Evolutionary conservation across 2,888 invertebrate species (phyloP), one percentile per base, ranked within the genome.

Genomic region (Noctua janthina): DNA sequence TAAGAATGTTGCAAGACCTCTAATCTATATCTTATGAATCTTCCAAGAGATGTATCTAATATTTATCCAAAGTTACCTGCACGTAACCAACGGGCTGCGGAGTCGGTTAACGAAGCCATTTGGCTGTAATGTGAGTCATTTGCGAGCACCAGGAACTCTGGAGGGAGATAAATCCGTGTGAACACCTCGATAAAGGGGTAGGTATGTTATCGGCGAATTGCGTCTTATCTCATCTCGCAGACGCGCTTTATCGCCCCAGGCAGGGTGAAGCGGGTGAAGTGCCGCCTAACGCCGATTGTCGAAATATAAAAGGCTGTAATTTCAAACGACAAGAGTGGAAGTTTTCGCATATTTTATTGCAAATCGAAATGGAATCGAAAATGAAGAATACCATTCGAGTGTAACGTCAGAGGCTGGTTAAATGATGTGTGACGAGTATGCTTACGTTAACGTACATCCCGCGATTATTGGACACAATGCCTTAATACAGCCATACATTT

Each of bases 41-140:
- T 72, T 77, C 17, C n/a, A 56, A 68, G 23, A 74, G n/a, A 46
- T 74, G 17, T 39, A 54, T 29, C 74, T 43, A 73, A 66, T 66
- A 64, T 35, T 43, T 51, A 70, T 64, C 23, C 67, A n/a, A 67
- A 62, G 39, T 70, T 77, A 88, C 62, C 77, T 78, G 70, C 67
- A 72, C 7, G 59, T 78, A 79, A 77, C 67, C 51, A 43, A 56
- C 54, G 74, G 62, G 71, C 72, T 76, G 74, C 43, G 56, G 72
- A 81, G 82, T 83, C 66, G 81, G 90, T 89, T 92, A 91, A 93
- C 91, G 91, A 92, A 92, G 92, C 90, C 88, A 91, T 92, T 91
- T 90, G 78, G 83, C 81, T 87, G 89, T 92, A 93, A 93, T 93
- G 92, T 75, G 86, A 89, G 90, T 90, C 92, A 91, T 93, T 93